Evolutionary conservation across 2,113 vertebrate species (phyloP), one percentile per base, ranked within the genome.

Genomic region (Podarcis raffonei): DNA sequence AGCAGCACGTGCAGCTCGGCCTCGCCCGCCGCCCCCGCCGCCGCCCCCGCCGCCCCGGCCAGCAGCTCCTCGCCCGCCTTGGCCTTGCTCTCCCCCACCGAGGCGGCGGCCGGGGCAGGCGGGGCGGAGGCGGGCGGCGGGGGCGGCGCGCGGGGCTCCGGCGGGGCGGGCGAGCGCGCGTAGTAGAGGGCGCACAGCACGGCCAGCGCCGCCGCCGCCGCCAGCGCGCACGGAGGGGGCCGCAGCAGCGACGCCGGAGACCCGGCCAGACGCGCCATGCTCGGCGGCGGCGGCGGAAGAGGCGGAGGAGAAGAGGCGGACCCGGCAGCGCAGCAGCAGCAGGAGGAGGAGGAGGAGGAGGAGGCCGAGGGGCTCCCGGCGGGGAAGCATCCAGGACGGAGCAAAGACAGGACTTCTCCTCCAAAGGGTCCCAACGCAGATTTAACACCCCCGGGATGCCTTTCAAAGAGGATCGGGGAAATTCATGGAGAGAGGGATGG

Each of bases 131-230:
- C 97, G 89, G 86, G 92, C 90, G 66, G 8, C 94, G 96, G 78
- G 97, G 39, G 39, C 4, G 39, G 39, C 39, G 97, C 97, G 97
- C 9, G 98, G 98, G 91, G 98, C 98, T 93, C 98, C 98, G 13
- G 95, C 97, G 94, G 98, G 48, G 48, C 98, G 66, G 23, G 98
- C 0, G 98, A 98, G 48, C 98, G 98, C 0, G 98, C 97, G 93
- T 98, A 99, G 95, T 99, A 99, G 94, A 99, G 98, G 27, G 98
- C 98, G 66, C 97, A 97, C 42, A 59, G 32, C 3, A 99, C 98
- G 0, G 98, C 98, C 3, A 99, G 79, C 0, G 98, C 97, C 2
- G 98, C 98, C 6, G 97, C 97, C 35, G 98, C 88, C 0, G 98
- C 96, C 91, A 99, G 96, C 1, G 88, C 93, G 66, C 94, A 94